Base-by-base conservation (phyloP, 1,140 invertebrate genomes). In the Asobara japonica region DNA sequence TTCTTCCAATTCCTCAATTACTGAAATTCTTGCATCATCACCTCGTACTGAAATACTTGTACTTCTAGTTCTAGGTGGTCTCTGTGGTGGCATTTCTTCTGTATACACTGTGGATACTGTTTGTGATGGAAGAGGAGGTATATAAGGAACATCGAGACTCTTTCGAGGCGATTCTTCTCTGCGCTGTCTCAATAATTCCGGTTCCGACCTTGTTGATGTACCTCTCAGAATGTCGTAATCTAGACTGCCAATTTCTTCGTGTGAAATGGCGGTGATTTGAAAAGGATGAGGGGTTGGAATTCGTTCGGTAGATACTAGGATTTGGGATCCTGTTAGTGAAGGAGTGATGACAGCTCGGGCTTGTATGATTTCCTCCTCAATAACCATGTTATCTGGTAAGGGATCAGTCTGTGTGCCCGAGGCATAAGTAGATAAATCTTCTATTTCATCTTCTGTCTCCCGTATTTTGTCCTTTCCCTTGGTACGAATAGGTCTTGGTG, bases 321-420 rank as follows among this genome's bases (percentile, higher is more conserved):
- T 81, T 36, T 86, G 85, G 0, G 85, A 86, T 0, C 86, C 86
- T 0, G 82, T 80, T n/a, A 79, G 73, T 0, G 85, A 86, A 0
- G 84, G 85, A 0, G 84, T 48, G 20, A 88, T 78, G 0, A 87
- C 72, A 7, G 86, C 73, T 22, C 86, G 87, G 0, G 84, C 86
- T 48, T 83, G 81, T 0, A 82, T 86, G 13, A 87, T 74, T 62
- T 86, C 86, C 25, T 87, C 92, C 78, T 93, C 91, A 62, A 91
- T 93, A 25, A 93, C 88, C 71, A 93, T 89, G 77, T 94, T 93
- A 79, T 94, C 93, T 0, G 93, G 93, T 20, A 95, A 78, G 0
- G 93, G 93, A 84, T 95, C 94, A 0, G 94, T 95, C 85, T 95
- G 94, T 0, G 93, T 94, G 0, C 93, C 93, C 2, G 93, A 92